A percentile compares a stretch with the other conserved stretches of the same genome.
Evolutionary conservation across 64 coral and sea anemone species (phyloP).

Genomic region (Stichodactyla helianthus): DNA sequence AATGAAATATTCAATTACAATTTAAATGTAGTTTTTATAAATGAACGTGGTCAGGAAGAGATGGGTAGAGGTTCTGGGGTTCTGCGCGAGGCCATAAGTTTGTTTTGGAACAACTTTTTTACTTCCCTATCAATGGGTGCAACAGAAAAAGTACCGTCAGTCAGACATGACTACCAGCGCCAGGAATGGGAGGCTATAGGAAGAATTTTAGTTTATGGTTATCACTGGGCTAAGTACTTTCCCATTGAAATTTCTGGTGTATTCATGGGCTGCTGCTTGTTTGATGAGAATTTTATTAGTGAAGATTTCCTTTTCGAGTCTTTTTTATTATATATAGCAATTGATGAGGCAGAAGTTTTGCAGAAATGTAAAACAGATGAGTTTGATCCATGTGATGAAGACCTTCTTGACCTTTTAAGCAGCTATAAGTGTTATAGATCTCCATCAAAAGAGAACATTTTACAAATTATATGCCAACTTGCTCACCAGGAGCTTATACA

Average conservation of each 20-base stretch:
- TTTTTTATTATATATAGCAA: constrained; percentile 23
- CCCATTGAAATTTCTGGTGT: constrained; percentile 18
- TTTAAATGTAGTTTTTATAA: not conserved
- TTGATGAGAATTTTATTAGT: constrained; percentile 12
- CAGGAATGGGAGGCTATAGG: constrained; percentile 56
- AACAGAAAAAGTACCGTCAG: constrained; percentile 58
- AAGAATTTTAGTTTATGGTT: constrained; percentile 57
- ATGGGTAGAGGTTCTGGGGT: not conserved
- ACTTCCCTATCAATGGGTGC: constrained; percentile 32
- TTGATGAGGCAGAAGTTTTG: constrained; percentile 34
- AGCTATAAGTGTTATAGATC: constrained; percentile 5
- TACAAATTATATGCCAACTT: constrained; percentile 15
- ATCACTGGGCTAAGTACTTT: constrained; percentile 47
- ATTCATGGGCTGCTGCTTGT: constrained; percentile 19
- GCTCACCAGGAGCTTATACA: constrained; percentile 22
- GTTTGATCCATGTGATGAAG: constrained; percentile 45
- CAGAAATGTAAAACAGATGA: not conserved
- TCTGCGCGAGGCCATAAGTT: not conserved
- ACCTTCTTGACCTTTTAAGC: not conserved
- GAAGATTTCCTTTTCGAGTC: constrained; percentile 28
- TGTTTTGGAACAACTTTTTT: constrained; percentile 1
- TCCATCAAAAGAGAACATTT: constrained; percentile 34
- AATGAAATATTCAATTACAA: not conserved
- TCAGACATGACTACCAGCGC: constrained; percentile 66
- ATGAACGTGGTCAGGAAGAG: not conserved